Evolutionary conservation across 2,888 invertebrate species (phyloP).

Genomic region (Apodemia hepburni): DNA sequence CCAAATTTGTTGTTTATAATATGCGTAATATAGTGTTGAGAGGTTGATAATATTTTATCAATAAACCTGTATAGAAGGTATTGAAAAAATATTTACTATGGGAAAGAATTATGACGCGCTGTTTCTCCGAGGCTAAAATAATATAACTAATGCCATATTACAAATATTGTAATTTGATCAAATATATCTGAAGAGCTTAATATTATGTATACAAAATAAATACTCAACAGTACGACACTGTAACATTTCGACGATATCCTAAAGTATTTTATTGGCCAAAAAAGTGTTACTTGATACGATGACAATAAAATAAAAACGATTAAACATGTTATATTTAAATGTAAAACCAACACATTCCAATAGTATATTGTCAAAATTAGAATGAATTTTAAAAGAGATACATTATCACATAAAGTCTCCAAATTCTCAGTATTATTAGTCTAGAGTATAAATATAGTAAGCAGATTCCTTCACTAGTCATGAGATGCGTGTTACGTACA

Average conservation of each 20-base stretch:
- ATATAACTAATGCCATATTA: neutral
- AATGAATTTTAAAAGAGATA: neutral
- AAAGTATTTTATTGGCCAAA: too few relatives aligned
- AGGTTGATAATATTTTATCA: too few relatives aligned
- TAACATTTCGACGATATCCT: too few relatives aligned
- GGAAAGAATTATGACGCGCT: too few relatives aligned
- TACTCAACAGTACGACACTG: neutral
- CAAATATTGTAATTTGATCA: constrained; percentile 8
- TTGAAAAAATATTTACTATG: too few relatives aligned
- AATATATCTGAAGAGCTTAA: neutral
- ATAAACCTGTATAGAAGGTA: too few relatives aligned
- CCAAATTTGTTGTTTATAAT: too few relatives aligned
- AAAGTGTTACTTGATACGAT: too few relatives aligned
- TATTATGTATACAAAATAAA: constrained; percentile 3
- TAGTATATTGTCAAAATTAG: neutral
- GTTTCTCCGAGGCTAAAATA: neutral
- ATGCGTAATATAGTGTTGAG: too few relatives aligned
- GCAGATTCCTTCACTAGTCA: neutral
- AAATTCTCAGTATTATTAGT: neutral
- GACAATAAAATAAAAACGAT: neutral
- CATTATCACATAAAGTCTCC: neutral
- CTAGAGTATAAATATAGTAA: neutral
- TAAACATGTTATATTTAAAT: neutral
- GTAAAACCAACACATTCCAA: neutral
- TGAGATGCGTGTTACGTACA: too few relatives aligned